phyloP scores from a whole-genome alignment of 1,140 invertebrate species.

The Pseudoatta argentina region DNA sequence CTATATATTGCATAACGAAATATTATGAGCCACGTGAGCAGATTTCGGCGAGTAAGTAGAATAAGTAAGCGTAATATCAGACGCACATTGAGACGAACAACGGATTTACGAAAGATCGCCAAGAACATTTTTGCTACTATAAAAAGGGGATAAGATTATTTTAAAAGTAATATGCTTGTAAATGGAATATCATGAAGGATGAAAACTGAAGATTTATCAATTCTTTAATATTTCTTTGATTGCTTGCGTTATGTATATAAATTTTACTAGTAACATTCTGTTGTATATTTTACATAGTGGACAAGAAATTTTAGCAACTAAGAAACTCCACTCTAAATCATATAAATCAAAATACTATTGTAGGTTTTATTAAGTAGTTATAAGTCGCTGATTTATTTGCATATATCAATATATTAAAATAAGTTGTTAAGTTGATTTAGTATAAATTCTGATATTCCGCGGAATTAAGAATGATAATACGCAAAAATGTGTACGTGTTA shows the following conservation, averaged over 20 bases:
- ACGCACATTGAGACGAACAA: slow-evolving; percentile 62
- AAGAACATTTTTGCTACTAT: background rate
- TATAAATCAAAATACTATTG: slow-evolving; percentile 22
- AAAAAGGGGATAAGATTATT: background rate
- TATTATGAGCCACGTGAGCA: slow-evolving; percentile 64
- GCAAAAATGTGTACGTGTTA: background rate
- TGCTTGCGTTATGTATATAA: background rate
- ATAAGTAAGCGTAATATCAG: slow-evolving; percentile 47
- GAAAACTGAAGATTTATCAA: background rate
- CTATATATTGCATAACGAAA: slow-evolving; percentile 25
- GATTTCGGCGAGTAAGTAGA: slow-evolving; percentile 73
- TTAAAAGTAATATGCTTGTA: background rate
- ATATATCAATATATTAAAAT: background rate
- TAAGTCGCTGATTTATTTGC: background rate
- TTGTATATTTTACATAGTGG: slow-evolving; percentile 17
- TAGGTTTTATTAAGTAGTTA: background rate
- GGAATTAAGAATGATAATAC: background rate
- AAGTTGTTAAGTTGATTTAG: background rate
- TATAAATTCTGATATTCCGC: background rate
- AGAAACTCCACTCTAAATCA: background rate
- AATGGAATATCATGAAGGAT: background rate
- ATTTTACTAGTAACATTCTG: background rate
- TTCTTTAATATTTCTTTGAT: background rate
- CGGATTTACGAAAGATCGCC: background rate
- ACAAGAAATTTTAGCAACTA: background rate